Conservation (phyloP, 2,797 vertebrate genomes). For the Setipinna tenuifilis region DNA sequence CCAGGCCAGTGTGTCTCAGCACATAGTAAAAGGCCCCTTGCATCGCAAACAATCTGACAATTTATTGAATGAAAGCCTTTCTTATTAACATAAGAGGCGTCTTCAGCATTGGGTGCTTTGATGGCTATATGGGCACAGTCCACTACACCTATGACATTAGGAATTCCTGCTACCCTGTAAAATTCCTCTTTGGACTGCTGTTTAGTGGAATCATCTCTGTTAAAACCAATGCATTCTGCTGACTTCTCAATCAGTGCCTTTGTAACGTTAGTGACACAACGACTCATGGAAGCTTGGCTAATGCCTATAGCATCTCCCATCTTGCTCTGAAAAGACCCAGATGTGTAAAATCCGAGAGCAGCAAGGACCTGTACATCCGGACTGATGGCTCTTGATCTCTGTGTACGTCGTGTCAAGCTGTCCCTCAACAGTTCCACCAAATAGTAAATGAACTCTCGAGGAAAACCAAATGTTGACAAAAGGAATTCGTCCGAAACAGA, state of each 20-base stretch:
- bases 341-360: slow-evolving; percentile 93
- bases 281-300: slow-evolving; percentile 97
- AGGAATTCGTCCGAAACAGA: slow-evolving; percentile 89
- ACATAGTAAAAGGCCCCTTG: slow-evolving; percentile 84
- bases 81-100: slow-evolving; percentile 89
- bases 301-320: slow-evolving; percentile 97
- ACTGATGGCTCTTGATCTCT: slow-evolving; percentile 93
- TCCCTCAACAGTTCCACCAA: slow-evolving; percentile 89
- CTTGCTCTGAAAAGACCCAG: slow-evolving; percentile 93
- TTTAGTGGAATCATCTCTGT: slow-evolving; percentile 75
- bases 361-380: slow-evolving; percentile 95
- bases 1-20: slow-evolving; percentile 92
- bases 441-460: slow-evolving; percentile 90
- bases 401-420: slow-evolving; percentile 87
- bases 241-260: slow-evolving; percentile 91
- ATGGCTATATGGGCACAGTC: slow-evolving; percentile 91
- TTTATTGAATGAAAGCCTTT: slow-evolving; percentile 95
- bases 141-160: slow-evolving; percentile 88
- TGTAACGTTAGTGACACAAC: slow-evolving; percentile 94
- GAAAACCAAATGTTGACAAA: slow-evolving; percentile 89
- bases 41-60: slow-evolving; percentile 90
- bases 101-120: slow-evolving; percentile 94
- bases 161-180: slow-evolving; percentile 87
- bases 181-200: slow-evolving; percentile 89
- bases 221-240: slow-evolving; percentile 85